Conservation (phyloP, 2,113 vertebrate genomes). For the Megaceryle maxima region DNA sequence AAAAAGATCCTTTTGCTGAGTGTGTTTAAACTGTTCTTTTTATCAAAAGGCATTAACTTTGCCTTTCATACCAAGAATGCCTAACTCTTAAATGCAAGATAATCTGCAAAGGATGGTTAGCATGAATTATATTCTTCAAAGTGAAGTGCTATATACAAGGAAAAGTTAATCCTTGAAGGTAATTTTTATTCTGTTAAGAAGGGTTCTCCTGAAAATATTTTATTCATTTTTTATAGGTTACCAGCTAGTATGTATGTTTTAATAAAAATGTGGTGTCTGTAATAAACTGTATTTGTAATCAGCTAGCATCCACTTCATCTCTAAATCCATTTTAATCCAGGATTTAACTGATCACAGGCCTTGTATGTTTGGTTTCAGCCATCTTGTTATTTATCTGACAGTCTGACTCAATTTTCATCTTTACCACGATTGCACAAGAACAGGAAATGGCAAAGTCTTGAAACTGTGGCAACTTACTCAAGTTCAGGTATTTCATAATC, state of each 20-base stretch:
- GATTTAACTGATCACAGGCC: background rate
- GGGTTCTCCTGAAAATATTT: background rate
- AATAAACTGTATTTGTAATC: background rate
- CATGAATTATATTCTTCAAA: slow-evolving; percentile 15
- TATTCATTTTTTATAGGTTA: background rate
- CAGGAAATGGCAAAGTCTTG: background rate
- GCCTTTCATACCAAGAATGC: background rate
- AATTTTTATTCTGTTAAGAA: background rate
- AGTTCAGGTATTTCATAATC: slow-evolving; percentile 36
- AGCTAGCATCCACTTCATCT: background rate
- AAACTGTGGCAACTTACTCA: background rate
- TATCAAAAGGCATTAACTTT: background rate
- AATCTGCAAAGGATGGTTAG: background rate
- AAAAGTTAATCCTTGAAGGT: slow-evolving; percentile 7
- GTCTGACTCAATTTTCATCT: background rate
- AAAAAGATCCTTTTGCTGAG: background rate
- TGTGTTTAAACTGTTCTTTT: background rate
- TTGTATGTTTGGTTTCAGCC: background rate
- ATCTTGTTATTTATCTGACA: background rate
- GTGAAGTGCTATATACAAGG: background rate
- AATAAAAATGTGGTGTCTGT: background rate
- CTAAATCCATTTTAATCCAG: background rate
- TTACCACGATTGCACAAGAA: background rate
- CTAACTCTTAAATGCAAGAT: slow-evolving; percentile 7
- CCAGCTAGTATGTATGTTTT: background rate